Evolutionary conservation across 1,140 invertebrate genomes (phyloP).

Genomic region (Drosophila busckii): DNA sequence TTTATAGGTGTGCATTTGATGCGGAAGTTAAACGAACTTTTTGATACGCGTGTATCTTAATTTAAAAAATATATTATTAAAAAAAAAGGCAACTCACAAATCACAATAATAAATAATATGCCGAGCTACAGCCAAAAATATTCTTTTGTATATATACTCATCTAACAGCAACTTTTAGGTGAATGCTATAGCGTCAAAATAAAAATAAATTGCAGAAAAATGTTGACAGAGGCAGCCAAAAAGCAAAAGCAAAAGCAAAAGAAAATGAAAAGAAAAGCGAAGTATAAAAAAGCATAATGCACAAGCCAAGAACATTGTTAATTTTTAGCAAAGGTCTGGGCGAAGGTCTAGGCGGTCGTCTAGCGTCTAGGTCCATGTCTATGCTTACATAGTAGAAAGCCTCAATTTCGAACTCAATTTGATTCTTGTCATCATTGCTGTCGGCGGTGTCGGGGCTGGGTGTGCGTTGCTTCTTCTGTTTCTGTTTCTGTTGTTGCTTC

Average conservation of each 20-base stretch:
- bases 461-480: conserved; percentile 45
- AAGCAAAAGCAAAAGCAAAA: not conserved
- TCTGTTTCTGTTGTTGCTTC: conserved; percentile 44
- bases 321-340: conserved; percentile 36
- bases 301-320: conserved; percentile 11
- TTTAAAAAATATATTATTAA: too few relatives aligned
- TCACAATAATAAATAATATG: conserved; percentile 26
- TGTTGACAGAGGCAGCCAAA: conserved; percentile 6
- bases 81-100: conserved; percentile 1
- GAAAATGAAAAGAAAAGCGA: conserved; percentile 8
- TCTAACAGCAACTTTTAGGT: too few relatives aligned
- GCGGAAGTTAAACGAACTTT: not conserved
- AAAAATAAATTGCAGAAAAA: conserved; percentile 23
- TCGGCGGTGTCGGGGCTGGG: conserved; percentile 37
- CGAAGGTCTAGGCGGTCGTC: conserved; percentile 18
- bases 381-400: conserved; percentile 77
- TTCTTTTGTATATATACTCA: too few relatives aligned
- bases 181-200: too few relatives aligned
- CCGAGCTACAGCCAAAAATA: too few relatives aligned
- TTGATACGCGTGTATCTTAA: too few relatives aligned
- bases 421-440: conserved; percentile 66
- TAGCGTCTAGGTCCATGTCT: conserved; percentile 1
- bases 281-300: too few relatives aligned
- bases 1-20: not conserved
- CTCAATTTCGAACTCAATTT: conserved; percentile 76